phyloP scores from a whole-genome alignment of 2,113 vertebrate species.

The Strix uralensis region DNA sequence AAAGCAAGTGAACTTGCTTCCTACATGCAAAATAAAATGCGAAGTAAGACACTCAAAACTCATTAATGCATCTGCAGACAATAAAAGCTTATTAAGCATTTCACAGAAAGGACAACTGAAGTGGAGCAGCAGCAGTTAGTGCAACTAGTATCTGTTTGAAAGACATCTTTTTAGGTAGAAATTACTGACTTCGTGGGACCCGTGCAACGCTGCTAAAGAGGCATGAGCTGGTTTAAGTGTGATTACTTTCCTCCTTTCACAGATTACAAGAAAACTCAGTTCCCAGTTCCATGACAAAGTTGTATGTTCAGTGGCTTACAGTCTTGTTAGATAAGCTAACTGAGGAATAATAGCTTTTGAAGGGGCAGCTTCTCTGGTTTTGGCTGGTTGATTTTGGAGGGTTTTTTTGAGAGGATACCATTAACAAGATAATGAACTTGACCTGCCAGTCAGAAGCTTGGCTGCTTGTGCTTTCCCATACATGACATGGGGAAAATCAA shows the following conservation, averaged over 20 bases:
- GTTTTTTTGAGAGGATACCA: not conserved
- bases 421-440: not conserved
- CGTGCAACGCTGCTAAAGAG: rapidly evolving
- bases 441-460: not conserved
- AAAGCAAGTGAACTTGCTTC: not conserved
- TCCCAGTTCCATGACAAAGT: not conserved
- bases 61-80: not conserved
- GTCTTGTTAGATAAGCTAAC: not conserved
- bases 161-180: not conserved
- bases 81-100: not conserved
- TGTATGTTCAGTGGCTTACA: not conserved
- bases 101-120: not conserved
- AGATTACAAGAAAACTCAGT: not conserved
- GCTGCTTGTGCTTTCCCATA: not conserved
- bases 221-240: rapidly evolving
- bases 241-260: not conserved
- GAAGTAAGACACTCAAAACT: not conserved
- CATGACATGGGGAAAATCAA: not conserved
- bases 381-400: not conserved
- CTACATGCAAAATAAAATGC: not conserved
- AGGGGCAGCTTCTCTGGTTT: not conserved
- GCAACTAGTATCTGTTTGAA: not conserved
- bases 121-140: not conserved
- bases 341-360: not conserved
- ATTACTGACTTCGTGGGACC: not conserved